Evolutionary conservation across 30 jellyfish, hydroid and myxozoan genomes (phyloP), one percentile per base, ranked within the genome.

Genomic region (Hydractinia echinata): DNA sequence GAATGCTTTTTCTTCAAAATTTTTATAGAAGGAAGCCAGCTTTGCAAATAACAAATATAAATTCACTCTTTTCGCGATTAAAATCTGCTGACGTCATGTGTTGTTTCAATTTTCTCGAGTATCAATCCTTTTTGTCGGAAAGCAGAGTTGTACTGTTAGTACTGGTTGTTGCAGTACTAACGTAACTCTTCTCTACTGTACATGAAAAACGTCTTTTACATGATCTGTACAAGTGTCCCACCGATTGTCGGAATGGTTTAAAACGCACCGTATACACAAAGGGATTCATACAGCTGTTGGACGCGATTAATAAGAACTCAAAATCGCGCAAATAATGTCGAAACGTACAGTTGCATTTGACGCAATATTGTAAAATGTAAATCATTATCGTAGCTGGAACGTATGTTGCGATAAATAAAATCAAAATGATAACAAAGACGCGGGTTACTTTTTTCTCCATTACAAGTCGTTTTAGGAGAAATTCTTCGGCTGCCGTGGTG

Each of bases 201-300:
- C 44, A 30, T 30, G 44, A 30, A 30, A 30, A 30, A 30, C 74
- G 10, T 13, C 9, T 13, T 7, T n/a, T n/a, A 13, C 74, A 64
- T 64, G 19, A 51, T 6, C 74, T 44, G 74, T 64, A 64, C 19
- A 6, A 64, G 18, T 64, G 16, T 6, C 7, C 16, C 19, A 64
- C 18, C 9, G 74, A 7, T 64, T 64, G 51, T 6, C 74, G 74
- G 39, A 83, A 89, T 8, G 77, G 62, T 62, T 87, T 87, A 18
- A 89, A 76, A 48, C 96, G 81, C 50, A 89, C 73, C 8, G 91
- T 68, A 73, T 91, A 89, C 13, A 89, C 86, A 48, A 89, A 79
- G 8, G 96, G 96, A 74, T 89, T 89, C 91, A 89, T 81, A n/a
- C 94, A 89, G 53, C 95, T 84, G 79, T 89, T 89, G 21, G 85